Evolutionary conservation across 2,888 invertebrate genomes (phyloP).

Genomic region (Autographa pulchrina): DNA sequence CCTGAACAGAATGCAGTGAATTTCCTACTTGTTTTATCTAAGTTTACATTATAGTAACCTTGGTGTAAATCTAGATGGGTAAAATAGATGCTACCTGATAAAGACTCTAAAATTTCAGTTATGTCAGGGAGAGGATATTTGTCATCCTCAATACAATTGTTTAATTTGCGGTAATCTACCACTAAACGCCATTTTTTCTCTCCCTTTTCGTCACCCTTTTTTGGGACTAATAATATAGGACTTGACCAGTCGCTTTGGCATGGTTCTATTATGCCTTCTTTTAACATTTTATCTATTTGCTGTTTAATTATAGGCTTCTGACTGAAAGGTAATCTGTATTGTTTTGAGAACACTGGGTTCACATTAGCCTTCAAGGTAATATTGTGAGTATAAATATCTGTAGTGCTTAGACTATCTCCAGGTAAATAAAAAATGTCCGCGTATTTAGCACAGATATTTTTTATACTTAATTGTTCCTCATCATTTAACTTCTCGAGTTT

Average conservation of each 20-base stretch:
- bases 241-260: slow-evolving; percentile 7
- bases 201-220: background rate
- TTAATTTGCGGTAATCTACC: background rate
- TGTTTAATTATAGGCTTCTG: too few relatives aligned
- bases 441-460: slow-evolving; percentile 24
- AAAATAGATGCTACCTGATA: slow-evolving; percentile 3
- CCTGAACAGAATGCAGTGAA: background rate
- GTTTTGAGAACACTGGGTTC: slow-evolving; percentile 14
- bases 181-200: background rate
- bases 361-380: slow-evolving; percentile 21
- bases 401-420: slow-evolving; percentile 22
- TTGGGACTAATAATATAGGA: background rate
- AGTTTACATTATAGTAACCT: slow-evolving; percentile 1
- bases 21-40: background rate
- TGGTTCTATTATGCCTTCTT: background rate
- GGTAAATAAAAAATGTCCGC: slow-evolving; percentile 26
- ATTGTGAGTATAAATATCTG: slow-evolving; percentile 18
- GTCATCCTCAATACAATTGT: slow-evolving; percentile 5
- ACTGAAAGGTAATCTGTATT: background rate
- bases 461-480: background rate
- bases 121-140: slow-evolving; percentile 2
- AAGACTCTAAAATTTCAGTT: slow-evolving; percentile 8
- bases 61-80: slow-evolving; percentile 9
- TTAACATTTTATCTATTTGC: slow-evolving; percentile 3
- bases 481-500: background rate